Conservation (phyloP, 2,113 vertebrate genomes). For the Himantopus leucocephalus region DNA sequence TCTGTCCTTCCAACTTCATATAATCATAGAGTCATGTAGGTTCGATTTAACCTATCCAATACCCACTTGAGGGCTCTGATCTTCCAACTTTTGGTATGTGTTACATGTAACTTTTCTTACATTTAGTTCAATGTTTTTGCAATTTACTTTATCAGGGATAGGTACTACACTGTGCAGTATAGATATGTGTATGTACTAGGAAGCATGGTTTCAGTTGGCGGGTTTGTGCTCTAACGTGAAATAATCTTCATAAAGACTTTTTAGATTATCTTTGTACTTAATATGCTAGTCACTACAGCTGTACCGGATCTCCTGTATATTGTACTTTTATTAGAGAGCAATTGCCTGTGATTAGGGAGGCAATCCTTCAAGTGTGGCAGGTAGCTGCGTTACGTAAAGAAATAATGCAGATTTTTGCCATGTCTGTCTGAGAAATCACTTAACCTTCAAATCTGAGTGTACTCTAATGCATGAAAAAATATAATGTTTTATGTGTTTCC, state of each 20-base stretch:
- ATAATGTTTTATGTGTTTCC: slow-evolving; percentile 27
- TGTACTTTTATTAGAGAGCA: neutral
- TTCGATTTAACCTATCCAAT: neutral
- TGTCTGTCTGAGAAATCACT: neutral
- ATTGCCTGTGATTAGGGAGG: neutral
- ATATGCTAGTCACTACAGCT: neutral
- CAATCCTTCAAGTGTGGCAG: neutral
- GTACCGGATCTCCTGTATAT: neutral
- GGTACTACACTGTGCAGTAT: neutral
- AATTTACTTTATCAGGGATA: neutral
- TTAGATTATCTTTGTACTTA: neutral
- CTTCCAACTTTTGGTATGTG: neutral
- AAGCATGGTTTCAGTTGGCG: neutral
- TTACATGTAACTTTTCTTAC: neutral
- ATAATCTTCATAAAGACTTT: neutral
- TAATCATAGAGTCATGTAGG: neutral
- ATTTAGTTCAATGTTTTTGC: neutral
- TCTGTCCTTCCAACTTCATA: neutral
- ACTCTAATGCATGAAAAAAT: neutral
- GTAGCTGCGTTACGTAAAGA: neutral
- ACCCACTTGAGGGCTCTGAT: neutral
- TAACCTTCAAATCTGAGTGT: neutral
- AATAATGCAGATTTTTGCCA: neutral
- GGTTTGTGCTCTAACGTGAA: neutral
- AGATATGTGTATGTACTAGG: neutral